Evolutionary conservation across 2,888 invertebrate species (phyloP).

Genomic region (Orchesellides sinensis): DNA sequence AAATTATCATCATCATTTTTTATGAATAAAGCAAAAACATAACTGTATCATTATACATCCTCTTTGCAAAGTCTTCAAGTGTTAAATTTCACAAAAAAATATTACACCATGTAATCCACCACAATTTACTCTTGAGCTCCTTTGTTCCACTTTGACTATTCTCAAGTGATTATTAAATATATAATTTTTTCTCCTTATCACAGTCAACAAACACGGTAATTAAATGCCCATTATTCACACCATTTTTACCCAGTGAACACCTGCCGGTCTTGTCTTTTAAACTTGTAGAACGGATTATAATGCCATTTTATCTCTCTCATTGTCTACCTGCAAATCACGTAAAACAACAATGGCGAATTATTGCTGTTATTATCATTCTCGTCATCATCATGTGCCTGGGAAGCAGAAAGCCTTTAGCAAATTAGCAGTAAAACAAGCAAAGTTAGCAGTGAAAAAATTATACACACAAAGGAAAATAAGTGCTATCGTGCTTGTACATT

Average conservation of each 20-base stretch:
- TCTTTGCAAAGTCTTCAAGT: too few species aligned
- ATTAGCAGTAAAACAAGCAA: constrained; percentile 35
- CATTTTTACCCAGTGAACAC: constrained; percentile 29
- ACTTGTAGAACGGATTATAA: constrained; percentile 19
- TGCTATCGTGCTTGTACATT: constrained; percentile 29
- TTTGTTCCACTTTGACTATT: too few species aligned
- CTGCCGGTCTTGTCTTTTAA: background rate
- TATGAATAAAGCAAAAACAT: too few species aligned
- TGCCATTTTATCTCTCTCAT: background rate
- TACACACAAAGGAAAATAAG: constrained; percentile 3
- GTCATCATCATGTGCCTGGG: constrained; percentile 35
- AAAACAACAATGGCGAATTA: constrained; percentile 49
- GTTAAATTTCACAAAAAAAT: too few species aligned
- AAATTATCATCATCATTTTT: too few species aligned
- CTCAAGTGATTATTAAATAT: constrained; percentile 21
- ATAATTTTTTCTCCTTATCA: constrained; percentile 25
- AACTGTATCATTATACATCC: too few species aligned
- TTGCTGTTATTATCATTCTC: constrained; percentile 37
- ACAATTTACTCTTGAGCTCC: too few species aligned
- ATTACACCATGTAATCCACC: too few species aligned
- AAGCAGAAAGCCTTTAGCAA: constrained; percentile 57
- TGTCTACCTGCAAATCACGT: constrained; percentile 31
- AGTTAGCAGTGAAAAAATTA: background rate
- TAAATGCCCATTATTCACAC: constrained; percentile 60
- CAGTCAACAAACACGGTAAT: constrained; percentile 45